A percentile compares a stretch with the other conserved stretches of the same genome.
These are phyloP conservation scores for Heterodera filipjevi DNA, from an alignment of 2,888 invertebrate species.

Conservation along the genomic window DNA sequence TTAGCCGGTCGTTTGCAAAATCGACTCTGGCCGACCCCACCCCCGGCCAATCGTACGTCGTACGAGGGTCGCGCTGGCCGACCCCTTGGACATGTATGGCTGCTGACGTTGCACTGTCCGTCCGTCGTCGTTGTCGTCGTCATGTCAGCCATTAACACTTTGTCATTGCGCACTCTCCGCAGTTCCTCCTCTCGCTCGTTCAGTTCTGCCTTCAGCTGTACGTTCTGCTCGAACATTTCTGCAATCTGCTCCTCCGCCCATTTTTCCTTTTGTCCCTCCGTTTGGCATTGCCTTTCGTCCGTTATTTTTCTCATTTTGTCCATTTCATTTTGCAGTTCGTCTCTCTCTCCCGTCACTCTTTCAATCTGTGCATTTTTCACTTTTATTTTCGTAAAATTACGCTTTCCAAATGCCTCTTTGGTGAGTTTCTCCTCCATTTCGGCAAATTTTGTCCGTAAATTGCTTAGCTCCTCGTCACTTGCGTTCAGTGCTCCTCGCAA, in stretches of 20 bases:
- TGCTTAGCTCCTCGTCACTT: constrained; percentile 26
- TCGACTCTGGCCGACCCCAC: too few relatives aligned
- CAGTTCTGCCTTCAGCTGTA: neutral
- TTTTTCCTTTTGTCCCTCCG: neutral
- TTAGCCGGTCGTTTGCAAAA: too few relatives aligned
- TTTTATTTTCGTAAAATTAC: neutral
- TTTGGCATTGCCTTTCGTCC: neutral
- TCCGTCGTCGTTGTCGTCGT: neutral
- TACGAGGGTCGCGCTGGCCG: too few relatives aligned
- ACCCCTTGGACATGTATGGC: too few relatives aligned
- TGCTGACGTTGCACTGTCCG: neutral
- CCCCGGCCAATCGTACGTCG: too few relatives aligned
- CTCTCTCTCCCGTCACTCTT: constrained; percentile 20
- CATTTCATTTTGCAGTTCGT: neutral
- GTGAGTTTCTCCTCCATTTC: constrained; percentile 22
- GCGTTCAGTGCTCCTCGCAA: constrained; percentile 20
- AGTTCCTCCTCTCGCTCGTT: constrained; percentile 14
- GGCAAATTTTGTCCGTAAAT: constrained; percentile 13
- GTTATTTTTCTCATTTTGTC: neutral
- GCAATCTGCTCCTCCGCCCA: constrained; percentile 38
- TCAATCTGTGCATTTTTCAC: constrained; percentile 11
- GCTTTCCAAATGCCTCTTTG: constrained; percentile 26
- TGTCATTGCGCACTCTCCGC: neutral
- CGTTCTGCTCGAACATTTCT: constrained; percentile 27
- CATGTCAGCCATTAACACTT: neutral